A percentile compares a stretch with the other conserved stretches of the same genome.
Evolutionary conservation across 2,888 invertebrate species (phyloP).

Genomic region (Nomada fabriciana): DNA sequence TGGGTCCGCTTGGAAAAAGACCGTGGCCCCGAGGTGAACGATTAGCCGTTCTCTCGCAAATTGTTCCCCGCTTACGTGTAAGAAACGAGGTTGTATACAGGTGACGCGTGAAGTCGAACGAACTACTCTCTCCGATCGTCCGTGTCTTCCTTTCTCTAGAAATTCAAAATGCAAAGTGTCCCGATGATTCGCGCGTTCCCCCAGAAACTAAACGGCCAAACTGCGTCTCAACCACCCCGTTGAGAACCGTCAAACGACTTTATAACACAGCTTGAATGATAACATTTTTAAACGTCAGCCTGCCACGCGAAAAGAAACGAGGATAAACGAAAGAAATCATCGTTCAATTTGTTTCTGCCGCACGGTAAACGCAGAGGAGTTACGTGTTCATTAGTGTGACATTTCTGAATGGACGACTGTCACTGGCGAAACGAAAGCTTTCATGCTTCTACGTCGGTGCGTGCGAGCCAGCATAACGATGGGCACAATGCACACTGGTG

Average conservation of each 20-base stretch:
- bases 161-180: not conserved
- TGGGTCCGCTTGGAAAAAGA: conserved; percentile 51
- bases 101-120: conserved; percentile 18
- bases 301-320: too few species aligned
- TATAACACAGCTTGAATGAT: not conserved
- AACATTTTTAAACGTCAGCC: not conserved
- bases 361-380: too few species aligned
- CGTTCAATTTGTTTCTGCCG: too few species aligned
- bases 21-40: conserved; percentile 42
- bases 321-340: too few species aligned
- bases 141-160: conserved; percentile 14
- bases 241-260: too few species aligned
- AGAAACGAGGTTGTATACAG: conserved; percentile 55
- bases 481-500: conserved; percentile 73
- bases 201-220: not conserved
- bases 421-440: conserved; percentile 62
- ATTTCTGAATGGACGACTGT: conserved; percentile 31
- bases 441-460: conserved; percentile 29
- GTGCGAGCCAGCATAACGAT: conserved; percentile 66
- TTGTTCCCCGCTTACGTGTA: conserved; percentile 58
- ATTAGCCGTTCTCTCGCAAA: conserved; percentile 65
- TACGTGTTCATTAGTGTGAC: too few species aligned
- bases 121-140: conserved; percentile 20
- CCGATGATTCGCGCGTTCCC: not conserved
- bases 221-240: too few species aligned